These are phyloP conservation scores for Cephalopholis sonnerati DNA, from an alignment of 2,113 vertebrate genomes.

Conservation along the genomic window DNA sequence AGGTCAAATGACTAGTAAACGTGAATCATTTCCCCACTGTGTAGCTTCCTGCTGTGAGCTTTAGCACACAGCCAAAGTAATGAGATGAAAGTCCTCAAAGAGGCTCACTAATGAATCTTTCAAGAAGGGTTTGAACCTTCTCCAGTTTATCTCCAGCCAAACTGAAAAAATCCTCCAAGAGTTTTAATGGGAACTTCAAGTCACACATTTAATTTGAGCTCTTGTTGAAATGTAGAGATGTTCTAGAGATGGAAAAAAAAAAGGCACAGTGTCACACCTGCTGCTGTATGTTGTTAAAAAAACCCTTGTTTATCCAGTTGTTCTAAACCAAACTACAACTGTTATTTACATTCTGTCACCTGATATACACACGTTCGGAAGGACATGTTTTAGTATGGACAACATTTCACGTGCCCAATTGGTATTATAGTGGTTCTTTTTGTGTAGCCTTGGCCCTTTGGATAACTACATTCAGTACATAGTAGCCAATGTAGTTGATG, in stretches of 20 bases:
- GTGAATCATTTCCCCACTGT: neutral
- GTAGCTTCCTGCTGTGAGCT: neutral
- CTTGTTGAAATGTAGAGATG: neutral
- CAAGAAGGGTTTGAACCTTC: neutral
- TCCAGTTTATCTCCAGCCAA: slow-evolving; percentile 14
- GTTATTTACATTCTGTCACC: neutral
- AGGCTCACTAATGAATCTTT: slow-evolving; percentile 28
- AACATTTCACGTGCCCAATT: neutral
- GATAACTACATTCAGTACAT: neutral
- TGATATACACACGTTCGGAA: neutral
- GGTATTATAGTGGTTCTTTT: neutral
- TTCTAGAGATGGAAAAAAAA: neutral
- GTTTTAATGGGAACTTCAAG: slow-evolving; percentile 10
- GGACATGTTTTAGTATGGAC: neutral
- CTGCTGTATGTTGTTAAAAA: neutral
- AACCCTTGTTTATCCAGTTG: accelerated
- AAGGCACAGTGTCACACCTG: neutral
- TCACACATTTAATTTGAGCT: neutral
- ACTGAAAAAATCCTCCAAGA: slow-evolving; percentile 1
- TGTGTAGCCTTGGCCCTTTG: neutral
- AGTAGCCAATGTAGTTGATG: neutral
- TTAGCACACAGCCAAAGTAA: neutral
- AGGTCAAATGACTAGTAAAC: neutral
- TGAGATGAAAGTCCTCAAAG: slow-evolving; percentile 17
- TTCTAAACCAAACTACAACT: neutral